A percentile compares a stretch with the other conserved stretches of the same genome.
Evolutionary conservation across 2,888 invertebrate species (phyloP).

Genomic region (Macrosiphum euphorbiae): DNA sequence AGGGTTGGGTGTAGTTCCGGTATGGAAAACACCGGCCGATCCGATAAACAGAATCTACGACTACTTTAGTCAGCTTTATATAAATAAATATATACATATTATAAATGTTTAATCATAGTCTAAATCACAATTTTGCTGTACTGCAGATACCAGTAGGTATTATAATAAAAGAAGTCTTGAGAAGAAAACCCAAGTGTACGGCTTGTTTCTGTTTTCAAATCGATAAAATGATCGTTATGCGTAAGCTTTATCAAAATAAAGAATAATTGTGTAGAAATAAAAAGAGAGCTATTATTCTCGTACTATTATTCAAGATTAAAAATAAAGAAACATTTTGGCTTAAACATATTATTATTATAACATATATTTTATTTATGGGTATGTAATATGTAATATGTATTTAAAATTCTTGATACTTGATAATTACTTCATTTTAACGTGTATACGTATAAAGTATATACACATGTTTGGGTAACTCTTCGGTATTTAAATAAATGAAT

Average conservation of each 20-base stretch:
- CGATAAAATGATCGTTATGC: neutral
- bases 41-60: slow-evolving; percentile 52
- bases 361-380: neutral
- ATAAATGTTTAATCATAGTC: slow-evolving; percentile 4
- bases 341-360: neutral
- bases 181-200: neutral
- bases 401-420: neutral
- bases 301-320: neutral
- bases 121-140: neutral
- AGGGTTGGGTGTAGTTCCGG: slow-evolving; percentile 38
- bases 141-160: neutral
- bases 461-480: neutral
- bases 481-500: neutral
- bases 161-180: neutral
- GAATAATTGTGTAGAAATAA: neutral
- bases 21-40: slow-evolving; percentile 43
- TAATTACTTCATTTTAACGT: neutral
- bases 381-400: neutral
- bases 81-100: neutral
- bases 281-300: neutral
- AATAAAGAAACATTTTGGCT: neutral
- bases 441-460: neutral
- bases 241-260: neutral
- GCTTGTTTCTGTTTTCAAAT: neutral
- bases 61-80: slow-evolving; percentile 23